Base-by-base conservation (phyloP, 2,797 vertebrate genomes). In the Tokudaia tokunoshimensis region DNA sequence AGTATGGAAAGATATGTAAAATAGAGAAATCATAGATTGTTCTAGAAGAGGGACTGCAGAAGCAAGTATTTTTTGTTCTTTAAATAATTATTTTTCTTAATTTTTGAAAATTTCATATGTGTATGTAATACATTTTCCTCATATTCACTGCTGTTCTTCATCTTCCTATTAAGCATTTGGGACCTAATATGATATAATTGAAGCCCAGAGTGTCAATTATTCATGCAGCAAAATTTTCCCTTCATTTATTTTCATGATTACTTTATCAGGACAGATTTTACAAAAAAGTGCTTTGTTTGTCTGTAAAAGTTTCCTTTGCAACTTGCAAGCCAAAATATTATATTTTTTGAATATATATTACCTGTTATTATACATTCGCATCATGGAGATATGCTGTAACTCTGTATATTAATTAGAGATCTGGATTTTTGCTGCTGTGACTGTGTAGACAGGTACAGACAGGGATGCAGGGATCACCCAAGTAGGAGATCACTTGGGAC, bases 291-390 rank as follows among this genome's bases (percentile, higher is more conserved):
- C 0, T 79, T 74, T 70, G 3, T 75, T 74, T 70, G 3, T 70
- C 19, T 70, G 67, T n/a, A 80, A 55, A 37, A 83, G 84, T 72
- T 96, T 24, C 8, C 78, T 88, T 94, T 94, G 17, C 20, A 47
- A 13, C 84, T 44, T 95, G 75, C 6, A 78, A 26, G 74, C 37
- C 20, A 91, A 81, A 10, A 20, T 31, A 34, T 34, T 55, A 20
- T 80, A 11, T n/a, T 34, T 50, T 20, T 80, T 80, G 17, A 72
- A 22, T 67, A 67, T 34, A 31, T 0, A 55, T 55, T 78, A 50
- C 12, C 15, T 55, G 29, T 13, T 50, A n/a, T 55, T n/a, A 85
- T 12, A 44, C 29, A 93, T 92, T 89, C 65, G 31, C 52, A 65
- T 17, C 92, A 91, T 50, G 12, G 19, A 50, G 57, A 7, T 7